Evolutionary conservation across 2,888 invertebrate species (phyloP).

Genomic region (Drosophila merina): DNA sequence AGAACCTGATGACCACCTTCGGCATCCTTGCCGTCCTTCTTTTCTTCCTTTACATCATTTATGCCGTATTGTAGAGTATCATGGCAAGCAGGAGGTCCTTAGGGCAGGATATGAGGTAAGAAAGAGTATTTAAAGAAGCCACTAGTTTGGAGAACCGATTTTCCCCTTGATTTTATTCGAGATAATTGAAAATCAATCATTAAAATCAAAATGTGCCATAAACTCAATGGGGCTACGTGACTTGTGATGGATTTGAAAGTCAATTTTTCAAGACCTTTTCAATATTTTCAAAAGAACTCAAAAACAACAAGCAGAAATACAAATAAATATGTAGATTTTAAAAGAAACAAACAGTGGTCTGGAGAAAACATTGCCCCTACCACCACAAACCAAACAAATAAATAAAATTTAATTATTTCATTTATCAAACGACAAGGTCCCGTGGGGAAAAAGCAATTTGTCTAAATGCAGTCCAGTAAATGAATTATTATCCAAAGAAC

Average conservation of each 20-base stretch:
- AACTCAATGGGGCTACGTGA: slow-evolving; percentile 37
- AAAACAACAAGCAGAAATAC: not conserved
- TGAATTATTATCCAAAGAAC: slow-evolving; percentile 23
- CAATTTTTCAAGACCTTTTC: slow-evolving; percentile 11
- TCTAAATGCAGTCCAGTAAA: slow-evolving; percentile 39
- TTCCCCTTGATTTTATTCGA: slow-evolving; percentile 10
- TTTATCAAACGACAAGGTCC: slow-evolving; percentile 46
- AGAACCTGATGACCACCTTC: slow-evolving; percentile 89
- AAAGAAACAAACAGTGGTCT: not conserved
- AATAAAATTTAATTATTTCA: slow-evolving; percentile 6
- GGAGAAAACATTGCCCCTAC: not conserved
- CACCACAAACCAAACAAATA: slow-evolving; percentile 3
- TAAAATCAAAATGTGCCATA: slow-evolving; percentile 22
- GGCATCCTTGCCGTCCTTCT: slow-evolving; percentile 88
- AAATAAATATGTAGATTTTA: slow-evolving; percentile 21
- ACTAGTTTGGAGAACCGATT: slow-evolving; percentile 1
- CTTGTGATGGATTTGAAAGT: not conserved
- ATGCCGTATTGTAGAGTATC: slow-evolving; percentile 84
- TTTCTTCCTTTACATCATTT: slow-evolving; percentile 88
- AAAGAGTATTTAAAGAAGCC: not conserved
- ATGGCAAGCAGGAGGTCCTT: slow-evolving; percentile 10
- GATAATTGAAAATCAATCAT: slow-evolving; percentile 25
- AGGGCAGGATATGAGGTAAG: slow-evolving; percentile 37
- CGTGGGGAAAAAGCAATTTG: slow-evolving; percentile 31
- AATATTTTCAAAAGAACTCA: slow-evolving; percentile 19